A percentile compares a stretch with the other conserved stretches of the same genome.
phyloP scores from a whole-genome alignment of 2,888 invertebrate species.

The Petrophora chlorosata region DNA sequence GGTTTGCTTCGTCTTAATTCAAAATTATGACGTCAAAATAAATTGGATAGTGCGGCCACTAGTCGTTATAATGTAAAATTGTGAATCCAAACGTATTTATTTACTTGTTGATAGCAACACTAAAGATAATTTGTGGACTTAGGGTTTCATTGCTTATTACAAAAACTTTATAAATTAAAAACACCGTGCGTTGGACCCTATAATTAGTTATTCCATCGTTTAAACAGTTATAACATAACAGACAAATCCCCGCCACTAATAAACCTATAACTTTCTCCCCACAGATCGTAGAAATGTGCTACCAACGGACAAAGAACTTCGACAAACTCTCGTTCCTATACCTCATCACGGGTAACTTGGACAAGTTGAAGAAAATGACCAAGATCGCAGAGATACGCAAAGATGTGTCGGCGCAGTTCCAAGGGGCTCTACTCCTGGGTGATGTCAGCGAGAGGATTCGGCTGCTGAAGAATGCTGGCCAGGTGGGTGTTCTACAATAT shows the following conservation, averaged over 20 bases:
- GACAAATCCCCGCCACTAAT: neutral
- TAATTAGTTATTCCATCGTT: no score
- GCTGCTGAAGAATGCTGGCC: slow-evolving; percentile 89
- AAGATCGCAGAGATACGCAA: slow-evolving; percentile 99
- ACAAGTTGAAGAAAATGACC: slow-evolving; percentile 99
- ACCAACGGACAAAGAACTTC: slow-evolving; percentile 99
- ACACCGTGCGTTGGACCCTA: no score
- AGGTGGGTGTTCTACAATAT: slow-evolving; percentile 50
- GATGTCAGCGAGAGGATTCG: slow-evolving; percentile 95
- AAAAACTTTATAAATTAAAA: no score
- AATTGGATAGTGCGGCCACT: no score
- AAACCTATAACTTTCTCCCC: neutral
- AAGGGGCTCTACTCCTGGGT: slow-evolving; percentile 95
- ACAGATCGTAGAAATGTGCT: slow-evolving; percentile 98
- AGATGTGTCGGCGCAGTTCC: slow-evolving; percentile 98
- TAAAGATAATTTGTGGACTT: no score
- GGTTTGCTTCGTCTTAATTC: no score
- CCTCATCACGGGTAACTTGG: slow-evolving; percentile 98
- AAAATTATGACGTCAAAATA: no score
- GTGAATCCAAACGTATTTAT: no score
- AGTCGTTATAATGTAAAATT: no score
- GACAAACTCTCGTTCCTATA: slow-evolving; percentile 99
- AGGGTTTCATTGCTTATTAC: no score
- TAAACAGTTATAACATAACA: no score
- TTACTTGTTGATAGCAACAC: no score